Conservation (phyloP, 2,113 vertebrate genomes). For the Cygnus buccinator region DNA sequence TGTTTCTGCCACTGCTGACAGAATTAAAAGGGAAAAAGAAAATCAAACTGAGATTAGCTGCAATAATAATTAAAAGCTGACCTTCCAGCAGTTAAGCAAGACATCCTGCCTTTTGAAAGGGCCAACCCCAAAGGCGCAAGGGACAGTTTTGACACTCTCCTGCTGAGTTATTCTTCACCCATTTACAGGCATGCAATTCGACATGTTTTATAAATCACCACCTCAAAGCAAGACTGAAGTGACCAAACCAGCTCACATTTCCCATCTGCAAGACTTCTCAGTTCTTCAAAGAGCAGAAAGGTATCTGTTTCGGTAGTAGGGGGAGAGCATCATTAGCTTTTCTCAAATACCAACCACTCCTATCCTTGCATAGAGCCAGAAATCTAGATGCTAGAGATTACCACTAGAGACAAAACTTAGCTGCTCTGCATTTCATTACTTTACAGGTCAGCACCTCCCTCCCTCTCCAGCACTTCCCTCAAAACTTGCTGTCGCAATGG, state of each 20-base stretch:
- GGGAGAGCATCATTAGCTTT: background rate
- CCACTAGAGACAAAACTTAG: background rate
- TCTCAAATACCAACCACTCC: background rate
- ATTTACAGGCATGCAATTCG: background rate
- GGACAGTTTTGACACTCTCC: background rate
- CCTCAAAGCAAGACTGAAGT: background rate
- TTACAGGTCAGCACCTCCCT: background rate
- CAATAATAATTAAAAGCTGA: conserved; percentile 14
- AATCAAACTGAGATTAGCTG: conserved; percentile 10
- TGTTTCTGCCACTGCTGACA: background rate
- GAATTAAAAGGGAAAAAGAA: background rate
- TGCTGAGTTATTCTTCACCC: background rate
- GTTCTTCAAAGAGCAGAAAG: background rate
- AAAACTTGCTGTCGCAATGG: background rate
- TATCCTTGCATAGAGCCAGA: background rate
- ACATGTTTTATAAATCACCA: background rate
- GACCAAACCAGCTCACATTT: background rate
- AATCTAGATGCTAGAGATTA: background rate
- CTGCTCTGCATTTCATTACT: background rate
- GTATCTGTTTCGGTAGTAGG: background rate
- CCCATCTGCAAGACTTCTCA: background rate
- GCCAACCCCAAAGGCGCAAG: background rate
- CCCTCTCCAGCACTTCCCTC: background rate
- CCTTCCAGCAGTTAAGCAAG: background rate
- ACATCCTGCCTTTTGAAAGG: background rate